Evolutionary conservation across 2,797 vertebrate species (phyloP).

Genomic region (Crossoptilon crossoptilon): DNA sequence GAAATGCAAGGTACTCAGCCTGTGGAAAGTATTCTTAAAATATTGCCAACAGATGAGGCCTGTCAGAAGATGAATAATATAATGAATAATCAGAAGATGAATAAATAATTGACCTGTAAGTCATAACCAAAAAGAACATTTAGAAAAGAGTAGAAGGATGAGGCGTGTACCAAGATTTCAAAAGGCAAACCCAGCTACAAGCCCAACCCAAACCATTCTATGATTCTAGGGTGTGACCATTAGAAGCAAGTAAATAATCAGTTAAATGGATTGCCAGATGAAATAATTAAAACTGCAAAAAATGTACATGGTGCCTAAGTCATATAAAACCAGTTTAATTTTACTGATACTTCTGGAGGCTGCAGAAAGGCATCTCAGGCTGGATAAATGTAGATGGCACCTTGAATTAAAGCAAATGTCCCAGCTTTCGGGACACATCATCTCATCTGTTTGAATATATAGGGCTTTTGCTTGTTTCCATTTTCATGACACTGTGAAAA

Average conservation of each 20-base stretch:
- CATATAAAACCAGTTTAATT: neutral
- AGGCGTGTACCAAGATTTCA: neutral
- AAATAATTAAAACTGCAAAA: neutral
- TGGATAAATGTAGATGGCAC: neutral
- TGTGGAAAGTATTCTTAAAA: neutral
- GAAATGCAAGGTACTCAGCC: neutral
- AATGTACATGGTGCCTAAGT: neutral
- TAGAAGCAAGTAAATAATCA: constrained; percentile 9
- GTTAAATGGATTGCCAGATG: neutral
- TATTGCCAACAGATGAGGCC: neutral
- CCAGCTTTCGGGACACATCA: neutral
- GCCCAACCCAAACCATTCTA: no score
- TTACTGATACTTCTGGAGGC: constrained; percentile 6
- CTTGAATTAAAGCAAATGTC: neutral
- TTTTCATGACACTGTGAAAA: neutral
- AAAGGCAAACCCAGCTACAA: neutral
- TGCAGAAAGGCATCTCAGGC: neutral
- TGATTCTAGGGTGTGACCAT: neutral
- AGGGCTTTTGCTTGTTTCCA: neutral
- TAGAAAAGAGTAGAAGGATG: neutral
- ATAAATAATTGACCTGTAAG: constrained; percentile 16
- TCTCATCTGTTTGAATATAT: neutral
- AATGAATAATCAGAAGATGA: neutral
- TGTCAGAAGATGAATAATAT: constrained; percentile 18
- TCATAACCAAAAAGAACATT: neutral